Evolutionary conservation across 1,140 invertebrate genomes (phyloP).

Genomic region (Bombus huntii): DNA sequence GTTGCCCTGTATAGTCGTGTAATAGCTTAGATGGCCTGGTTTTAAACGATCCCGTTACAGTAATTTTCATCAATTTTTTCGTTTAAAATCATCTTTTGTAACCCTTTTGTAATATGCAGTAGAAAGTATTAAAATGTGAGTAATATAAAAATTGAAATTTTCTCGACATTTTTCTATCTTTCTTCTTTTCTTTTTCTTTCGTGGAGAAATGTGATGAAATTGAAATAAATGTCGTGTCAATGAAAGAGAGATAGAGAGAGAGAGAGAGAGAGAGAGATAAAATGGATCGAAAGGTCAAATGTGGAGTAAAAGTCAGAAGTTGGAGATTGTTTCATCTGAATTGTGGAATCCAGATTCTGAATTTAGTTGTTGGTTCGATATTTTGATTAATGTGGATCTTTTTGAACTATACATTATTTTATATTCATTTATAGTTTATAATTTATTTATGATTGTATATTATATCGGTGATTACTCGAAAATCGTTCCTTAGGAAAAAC

Average conservation of each 20-base stretch:
- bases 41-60: background rate
- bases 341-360: background rate
- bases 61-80: background rate
- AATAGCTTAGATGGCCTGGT: slow-evolving; percentile 2
- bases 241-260: background rate
- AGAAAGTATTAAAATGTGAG: background rate
- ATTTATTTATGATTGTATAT: too few species aligned
- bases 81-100: background rate
- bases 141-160: background rate
- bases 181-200: background rate
- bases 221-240: background rate
- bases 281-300: slow-evolving; percentile 25
- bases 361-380: background rate
- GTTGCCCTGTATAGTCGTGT: background rate
- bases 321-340: background rate
- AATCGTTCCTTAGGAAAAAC: too few species aligned
- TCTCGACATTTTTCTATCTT: background rate
- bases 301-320: background rate
- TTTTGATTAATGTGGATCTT: background rate
- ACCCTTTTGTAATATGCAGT: background rate
- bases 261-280: background rate
- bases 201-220: background rate
- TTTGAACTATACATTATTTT: background rate
- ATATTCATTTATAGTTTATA: background rate
- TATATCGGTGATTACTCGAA: too few species aligned